Percentiles rank a stretch among this genome's conserved stretches.
Conservation (phyloP, 2,888 invertebrate species). For the Eutolmus rufibarbis region DNA sequence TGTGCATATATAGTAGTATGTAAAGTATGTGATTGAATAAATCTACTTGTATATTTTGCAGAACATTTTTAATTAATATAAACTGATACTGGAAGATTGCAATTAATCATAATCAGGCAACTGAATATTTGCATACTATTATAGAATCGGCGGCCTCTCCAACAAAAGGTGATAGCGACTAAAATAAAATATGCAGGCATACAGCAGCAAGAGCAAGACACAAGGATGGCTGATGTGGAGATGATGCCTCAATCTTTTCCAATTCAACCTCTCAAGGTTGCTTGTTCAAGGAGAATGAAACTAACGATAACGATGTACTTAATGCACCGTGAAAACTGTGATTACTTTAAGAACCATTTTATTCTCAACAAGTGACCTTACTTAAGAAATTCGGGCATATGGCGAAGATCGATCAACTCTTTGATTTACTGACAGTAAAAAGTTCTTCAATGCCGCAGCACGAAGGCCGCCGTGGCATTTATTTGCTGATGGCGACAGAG, state of each 20-base stretch:
- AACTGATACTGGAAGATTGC: neutral
- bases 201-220: neutral
- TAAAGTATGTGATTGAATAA: neutral
- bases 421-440: neutral
- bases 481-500: neutral
- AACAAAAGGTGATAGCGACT: neutral
- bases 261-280: neutral
- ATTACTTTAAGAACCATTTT: neutral
- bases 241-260: neutral
- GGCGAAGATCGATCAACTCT: neutral
- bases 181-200: neutral
- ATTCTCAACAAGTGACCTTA: neutral
- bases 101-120: neutral
- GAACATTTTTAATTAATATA: neutral
- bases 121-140: neutral
- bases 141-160: neutral
- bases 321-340: neutral
- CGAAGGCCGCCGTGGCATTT: neutral
- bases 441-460: neutral
- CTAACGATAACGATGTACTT: neutral
- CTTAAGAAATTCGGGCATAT: neutral
- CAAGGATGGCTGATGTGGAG: neutral
- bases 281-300: neutral
- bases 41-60: neutral
- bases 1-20: neutral